phyloP scores from a whole-genome alignment of 2,113 vertebrate genomes.

The Myocastor coypus region DNA sequence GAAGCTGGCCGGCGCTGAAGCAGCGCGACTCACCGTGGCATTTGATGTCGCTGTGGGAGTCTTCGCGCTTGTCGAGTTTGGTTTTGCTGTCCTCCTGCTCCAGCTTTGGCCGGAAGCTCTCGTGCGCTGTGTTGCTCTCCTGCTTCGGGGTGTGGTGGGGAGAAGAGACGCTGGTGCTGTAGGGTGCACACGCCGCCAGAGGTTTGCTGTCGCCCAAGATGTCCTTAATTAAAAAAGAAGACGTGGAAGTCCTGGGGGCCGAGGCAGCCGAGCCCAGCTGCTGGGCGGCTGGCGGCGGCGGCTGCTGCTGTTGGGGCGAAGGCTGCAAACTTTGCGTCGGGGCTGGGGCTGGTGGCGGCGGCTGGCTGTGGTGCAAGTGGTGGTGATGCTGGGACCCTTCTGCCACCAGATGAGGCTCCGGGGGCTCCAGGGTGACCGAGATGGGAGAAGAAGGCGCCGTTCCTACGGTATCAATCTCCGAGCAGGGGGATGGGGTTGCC shows the following conservation, averaged over 20 bases:
- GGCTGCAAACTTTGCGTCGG: conserved; percentile 81
- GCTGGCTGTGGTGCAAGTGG: conserved; percentile 89
- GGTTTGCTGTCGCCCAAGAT: conserved; percentile 99
- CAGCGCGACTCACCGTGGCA: conserved; percentile 93
- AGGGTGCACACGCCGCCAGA: conserved; percentile 97
- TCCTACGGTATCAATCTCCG: conserved; percentile 97
- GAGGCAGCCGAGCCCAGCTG: conserved; percentile 91
- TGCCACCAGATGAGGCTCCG: conserved; percentile 91
- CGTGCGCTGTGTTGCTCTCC: conserved; percentile 91
- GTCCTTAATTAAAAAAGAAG: conserved; percentile 99
- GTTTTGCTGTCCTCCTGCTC: conserved; percentile 95
- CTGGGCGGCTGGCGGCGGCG: conserved; percentile 85
- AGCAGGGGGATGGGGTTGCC: conserved; percentile 95
- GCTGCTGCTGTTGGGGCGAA: conserved; percentile 84
- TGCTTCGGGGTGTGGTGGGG: conserved; percentile 96
- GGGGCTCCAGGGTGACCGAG: conserved; percentile 96
- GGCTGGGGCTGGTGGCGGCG: conserved; percentile 86
- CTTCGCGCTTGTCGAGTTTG: conserved; percentile 96
- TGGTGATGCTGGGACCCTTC: conserved; percentile 91
- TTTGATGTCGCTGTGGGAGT: conserved; percentile 94
- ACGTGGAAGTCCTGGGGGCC: conserved; percentile 96
- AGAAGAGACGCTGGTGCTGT: conserved; percentile 97
- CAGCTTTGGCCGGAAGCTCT: conserved; percentile 96
- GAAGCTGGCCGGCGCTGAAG: background rate
- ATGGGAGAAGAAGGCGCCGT: conserved; percentile 96